Evolutionary conservation across 2,888 invertebrate genomes (phyloP).

Genomic region (Stenchaetothrips biformis): DNA sequence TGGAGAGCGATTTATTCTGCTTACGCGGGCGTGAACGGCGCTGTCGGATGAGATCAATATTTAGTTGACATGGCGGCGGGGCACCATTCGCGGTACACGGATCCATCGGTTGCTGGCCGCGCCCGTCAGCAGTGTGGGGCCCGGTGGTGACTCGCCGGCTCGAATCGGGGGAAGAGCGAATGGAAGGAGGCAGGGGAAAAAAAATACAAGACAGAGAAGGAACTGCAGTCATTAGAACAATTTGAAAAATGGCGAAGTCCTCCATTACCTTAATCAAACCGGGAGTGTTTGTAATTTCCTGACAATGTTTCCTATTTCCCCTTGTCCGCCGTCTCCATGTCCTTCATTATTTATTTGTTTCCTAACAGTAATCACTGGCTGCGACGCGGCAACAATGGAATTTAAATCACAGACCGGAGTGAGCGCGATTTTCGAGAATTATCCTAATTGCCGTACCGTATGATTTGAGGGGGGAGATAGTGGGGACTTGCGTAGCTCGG

Average conservation of each 20-base stretch:
- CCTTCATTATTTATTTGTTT: not conserved
- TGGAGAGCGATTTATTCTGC: not conserved
- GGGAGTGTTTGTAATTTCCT: not conserved
- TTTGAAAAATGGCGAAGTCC: slow-evolving; percentile 16
- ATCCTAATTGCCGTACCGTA: no score
- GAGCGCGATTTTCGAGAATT: no score
- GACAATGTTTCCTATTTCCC: not conserved
- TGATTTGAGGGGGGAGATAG: no score
- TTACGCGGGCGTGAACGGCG: not conserved
- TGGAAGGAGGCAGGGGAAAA: not conserved
- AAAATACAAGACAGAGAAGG: not conserved
- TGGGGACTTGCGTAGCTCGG: no score
- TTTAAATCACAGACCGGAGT: not conserved
- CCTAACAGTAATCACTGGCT: not conserved
- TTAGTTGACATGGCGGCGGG: not conserved
- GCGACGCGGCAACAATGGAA: not conserved
- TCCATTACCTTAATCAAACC: slow-evolving; percentile 8
- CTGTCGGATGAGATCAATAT: not conserved
- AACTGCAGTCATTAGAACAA: slow-evolving; percentile 3
- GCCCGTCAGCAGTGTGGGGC: no score
- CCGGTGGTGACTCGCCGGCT: no score
- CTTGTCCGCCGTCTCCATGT: not conserved
- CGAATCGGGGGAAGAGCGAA: not conserved
- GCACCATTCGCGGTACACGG: not conserved
- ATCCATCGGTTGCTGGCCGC: no score